Base-by-base conservation (phyloP, 2,113 vertebrate species). In the Manacus vitellinus region DNA sequence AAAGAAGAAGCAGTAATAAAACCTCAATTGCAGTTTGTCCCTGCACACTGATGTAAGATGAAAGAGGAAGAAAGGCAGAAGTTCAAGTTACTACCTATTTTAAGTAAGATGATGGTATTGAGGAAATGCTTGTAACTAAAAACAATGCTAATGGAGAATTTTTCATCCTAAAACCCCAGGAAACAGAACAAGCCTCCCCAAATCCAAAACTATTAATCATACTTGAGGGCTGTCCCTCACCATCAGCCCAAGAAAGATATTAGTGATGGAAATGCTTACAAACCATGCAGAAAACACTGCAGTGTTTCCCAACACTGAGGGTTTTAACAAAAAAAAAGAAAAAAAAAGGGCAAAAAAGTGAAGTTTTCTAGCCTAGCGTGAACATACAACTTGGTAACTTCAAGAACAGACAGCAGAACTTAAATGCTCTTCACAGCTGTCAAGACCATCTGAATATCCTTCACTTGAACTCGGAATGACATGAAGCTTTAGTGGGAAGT, bases 1-100 rank as follows among this genome's bases (percentile, higher is more conserved):
- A 92, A 95, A 95, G 65, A 73, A 83, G 88, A 84, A 96, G 84
- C 20, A 37, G 67, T 25, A 56, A 63, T 23, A 71, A 76, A 71
- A 63, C 46, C 33, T 68, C 65, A 68, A 35, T 24, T 35, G 70
- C 39, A 47, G 28, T 43, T 71, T 71, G 80, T 33, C 44, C 24
- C 58, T 72, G 70, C 44, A 94, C 62, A 58, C n/a, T 70, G 15
- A 89, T 70, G 73, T 46, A 58, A 72, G 61, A 87, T 35, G 62
- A 87, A 95, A 92, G 85, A 95, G 73, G 76, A 95, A 95, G 78
- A 73, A 76, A 85, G 24, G 54, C 77, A 91, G 71, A 73, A 37
- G 28, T 88, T 82, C 19, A 8, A 91, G 20, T 5, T 87, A 59
- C 22, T 41, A 73, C 24, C 46, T 49, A 24, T 55, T 93, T 87